Percentiles rank a stretch among this genome's conserved stretches.
Conservation (phyloP, 2,113 vertebrate genomes). For the Oncorhynchus gorbuscha region DNA sequence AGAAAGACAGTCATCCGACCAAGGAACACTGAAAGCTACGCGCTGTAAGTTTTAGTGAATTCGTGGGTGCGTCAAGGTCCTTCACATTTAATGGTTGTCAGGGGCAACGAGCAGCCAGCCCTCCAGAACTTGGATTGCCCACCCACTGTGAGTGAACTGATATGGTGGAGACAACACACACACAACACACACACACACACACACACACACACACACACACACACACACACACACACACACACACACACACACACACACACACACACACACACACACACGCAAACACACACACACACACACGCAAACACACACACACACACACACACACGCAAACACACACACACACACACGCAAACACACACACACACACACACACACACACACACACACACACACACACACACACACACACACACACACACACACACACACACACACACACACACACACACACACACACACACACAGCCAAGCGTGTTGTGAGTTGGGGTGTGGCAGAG, state of each 20-base stretch:
- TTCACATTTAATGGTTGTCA: neutral
- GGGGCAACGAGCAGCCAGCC: neutral
- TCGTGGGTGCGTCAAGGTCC: neutral
- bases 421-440: too few species aligned
- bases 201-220: neutral
- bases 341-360: neutral
- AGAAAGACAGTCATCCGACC: slow-evolving; percentile 8
- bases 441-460: neutral
- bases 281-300: neutral
- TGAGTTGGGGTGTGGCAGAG: too few species aligned
- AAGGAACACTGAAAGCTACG: neutral
- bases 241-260: too few species aligned
- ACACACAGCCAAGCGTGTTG: neutral
- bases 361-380: too few species aligned
- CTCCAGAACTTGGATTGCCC: neutral
- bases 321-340: neutral
- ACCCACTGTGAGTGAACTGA: slow-evolving; percentile 3
- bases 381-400: neutral
- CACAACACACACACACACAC: neutral
- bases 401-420: too few species aligned
- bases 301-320: neutral
- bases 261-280: too few species aligned
- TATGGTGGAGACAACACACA: neutral
- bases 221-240: too few species aligned
- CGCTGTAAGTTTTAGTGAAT: neutral